Evolutionary conservation across 2,888 invertebrate genomes (phyloP).

Genomic region (Drosophila rellima): DNA sequence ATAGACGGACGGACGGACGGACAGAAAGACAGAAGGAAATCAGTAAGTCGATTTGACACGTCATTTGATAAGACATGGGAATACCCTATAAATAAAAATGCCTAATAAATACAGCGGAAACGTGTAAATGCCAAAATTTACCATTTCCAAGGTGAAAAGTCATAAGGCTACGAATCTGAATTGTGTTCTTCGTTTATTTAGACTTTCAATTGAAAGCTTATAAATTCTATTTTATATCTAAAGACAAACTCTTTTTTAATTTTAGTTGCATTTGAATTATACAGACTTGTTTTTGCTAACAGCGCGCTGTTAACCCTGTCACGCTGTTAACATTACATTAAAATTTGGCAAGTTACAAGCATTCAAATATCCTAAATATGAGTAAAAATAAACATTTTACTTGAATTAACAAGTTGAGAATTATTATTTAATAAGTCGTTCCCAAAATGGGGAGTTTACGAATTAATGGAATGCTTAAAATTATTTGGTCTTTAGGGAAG

Average conservation of each 20-base stretch:
- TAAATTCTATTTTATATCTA: background rate
- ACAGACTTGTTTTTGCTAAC: constrained; percentile 3
- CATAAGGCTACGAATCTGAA: no score
- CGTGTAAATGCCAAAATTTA: no score
- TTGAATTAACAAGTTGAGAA: constrained; percentile 1
- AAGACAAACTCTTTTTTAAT: background rate
- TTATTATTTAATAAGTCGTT: background rate
- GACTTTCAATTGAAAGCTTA: no score
- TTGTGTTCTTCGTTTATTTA: no score
- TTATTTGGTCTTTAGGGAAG: background rate
- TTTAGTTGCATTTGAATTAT: constrained; percentile 8
- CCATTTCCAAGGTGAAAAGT: no score
- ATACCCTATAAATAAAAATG: background rate
- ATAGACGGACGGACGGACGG: background rate
- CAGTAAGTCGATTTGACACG: constrained; percentile 5
- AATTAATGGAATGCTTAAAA: background rate
- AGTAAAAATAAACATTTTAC: constrained; percentile 12
- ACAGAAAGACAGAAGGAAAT: constrained; percentile 7
- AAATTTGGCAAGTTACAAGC: constrained; percentile 16
- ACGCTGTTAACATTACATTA: constrained; percentile 16
- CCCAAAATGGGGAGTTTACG: background rate
- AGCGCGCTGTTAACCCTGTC: constrained; percentile 11
- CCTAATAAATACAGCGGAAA: background rate
- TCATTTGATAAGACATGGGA: constrained; percentile 16
- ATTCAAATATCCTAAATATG: constrained; percentile 8